A percentile compares a stretch with the other conserved stretches of the same genome.
These are phyloP conservation scores for Amphimallon solstitiale DNA, from an alignment of 2,888 invertebrate species.

Conservation along the genomic window DNA sequence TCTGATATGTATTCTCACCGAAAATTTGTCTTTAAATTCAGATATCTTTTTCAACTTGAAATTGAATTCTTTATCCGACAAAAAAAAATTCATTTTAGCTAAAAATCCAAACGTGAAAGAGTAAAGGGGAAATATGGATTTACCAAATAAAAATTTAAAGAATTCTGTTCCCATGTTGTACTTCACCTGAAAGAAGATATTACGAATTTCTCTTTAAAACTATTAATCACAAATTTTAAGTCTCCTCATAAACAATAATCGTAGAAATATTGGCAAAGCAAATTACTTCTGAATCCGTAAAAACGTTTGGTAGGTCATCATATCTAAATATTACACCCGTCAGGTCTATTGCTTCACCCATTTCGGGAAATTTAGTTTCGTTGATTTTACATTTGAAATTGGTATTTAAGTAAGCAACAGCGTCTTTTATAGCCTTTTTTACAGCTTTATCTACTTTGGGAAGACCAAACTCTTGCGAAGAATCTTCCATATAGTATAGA, in stretches of 20 bases:
- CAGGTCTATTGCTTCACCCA: conserved; percentile 34
- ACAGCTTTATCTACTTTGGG: conserved; percentile 67
- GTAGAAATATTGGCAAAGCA: too few species aligned
- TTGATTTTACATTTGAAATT: conserved; percentile 61
- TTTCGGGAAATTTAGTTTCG: conserved; percentile 40
- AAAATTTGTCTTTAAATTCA: conserved; percentile 60
- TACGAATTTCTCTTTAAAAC: too few species aligned
- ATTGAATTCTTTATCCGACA: neutral
- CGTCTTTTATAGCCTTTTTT: conserved; percentile 63
- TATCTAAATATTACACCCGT: conserved; percentile 45
- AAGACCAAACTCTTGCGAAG: conserved; percentile 66
- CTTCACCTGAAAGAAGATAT: conserved; percentile 52
- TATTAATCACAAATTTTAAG: too few species aligned
- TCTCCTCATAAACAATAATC: too few species aligned
- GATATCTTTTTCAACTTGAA: conserved; percentile 49
- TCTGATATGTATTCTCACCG: conserved; percentile 55
- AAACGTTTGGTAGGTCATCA: conserved; percentile 9
- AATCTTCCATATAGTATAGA: conserved; percentile 70
- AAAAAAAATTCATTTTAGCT: neutral
- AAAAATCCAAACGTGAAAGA: conserved; percentile 15
- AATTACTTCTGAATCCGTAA: conserved; percentile 33
- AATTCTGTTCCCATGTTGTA: conserved; percentile 53
- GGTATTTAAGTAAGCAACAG: conserved; percentile 65
- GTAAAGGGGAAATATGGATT: conserved; percentile 61
- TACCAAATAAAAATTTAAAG: conserved; percentile 56